Evolutionary conservation across 1,140 invertebrate species (phyloP), one percentile per base, ranked within the genome.

Genomic region (Ylistrum balloti): DNA sequence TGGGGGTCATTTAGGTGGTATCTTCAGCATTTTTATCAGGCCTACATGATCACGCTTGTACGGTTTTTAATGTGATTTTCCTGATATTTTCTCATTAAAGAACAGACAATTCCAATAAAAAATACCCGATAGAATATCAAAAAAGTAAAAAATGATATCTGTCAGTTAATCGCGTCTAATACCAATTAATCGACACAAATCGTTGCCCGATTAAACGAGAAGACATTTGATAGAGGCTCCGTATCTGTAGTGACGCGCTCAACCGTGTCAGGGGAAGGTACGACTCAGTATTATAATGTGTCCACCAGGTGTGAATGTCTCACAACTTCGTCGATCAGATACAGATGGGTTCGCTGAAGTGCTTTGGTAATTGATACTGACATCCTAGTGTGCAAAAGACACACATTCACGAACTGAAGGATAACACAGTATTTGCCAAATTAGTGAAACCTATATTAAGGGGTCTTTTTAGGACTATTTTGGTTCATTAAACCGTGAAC

Each of bases 111-210:
- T 17, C 10, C 17, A 74, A 74, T 74, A 74, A 74, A 74, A n/a
- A 74, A n/a, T 74, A 74, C 22, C 56, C 56, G 56, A 74, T 74
- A 74, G 28, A 74, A 74, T 74, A 74, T 74, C 28, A 28, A 74
- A 74, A 74, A 74, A 74, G n/a, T 74, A 74, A 74, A 74, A 28
- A n/a, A 74, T 5, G 56, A 74, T 74, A 74, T 74, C 56, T 74
- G 22, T 74, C 22, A 74, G 9, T 28, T 74, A 74, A 74, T 74
- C 56, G 7, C 56, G 22, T 17, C 56, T 74, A 74, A 74, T 74
- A 74, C 56, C 56, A 74, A 74, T 74, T 28, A 28, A 74, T 28
- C 56, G 56, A 74, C 56, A 74, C 56, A 5, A 74, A 74, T 74
- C 56, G 56, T n/a, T n/a, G 56, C 5, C 56, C 28, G 22, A 74